phyloP scores from a whole-genome alignment of 2,888 invertebrate genomes.

The Torymus texanus region DNA sequence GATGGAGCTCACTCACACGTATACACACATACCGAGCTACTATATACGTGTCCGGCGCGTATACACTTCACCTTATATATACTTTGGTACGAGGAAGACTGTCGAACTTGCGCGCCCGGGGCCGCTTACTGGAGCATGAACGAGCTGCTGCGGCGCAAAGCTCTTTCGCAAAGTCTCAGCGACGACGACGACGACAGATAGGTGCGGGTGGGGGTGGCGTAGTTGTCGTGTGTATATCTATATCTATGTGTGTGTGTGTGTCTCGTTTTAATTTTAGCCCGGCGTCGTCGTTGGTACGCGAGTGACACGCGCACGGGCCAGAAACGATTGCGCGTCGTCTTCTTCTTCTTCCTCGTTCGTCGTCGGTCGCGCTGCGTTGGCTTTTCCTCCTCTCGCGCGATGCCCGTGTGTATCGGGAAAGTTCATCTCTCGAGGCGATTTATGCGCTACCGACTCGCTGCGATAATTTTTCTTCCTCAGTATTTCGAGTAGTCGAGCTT shows the following conservation, averaged over 20 bases:
- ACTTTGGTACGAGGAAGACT: conserved; percentile 37
- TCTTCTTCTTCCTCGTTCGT: background rate
- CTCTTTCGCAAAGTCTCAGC: conserved; percentile 48
- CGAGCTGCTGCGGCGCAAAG: conserved; percentile 26
- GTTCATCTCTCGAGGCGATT: conserved; percentile 18
- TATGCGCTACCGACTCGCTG: conserved; percentile 7
- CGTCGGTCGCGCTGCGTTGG: conserved; percentile 7
- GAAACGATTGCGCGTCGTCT: conserved; percentile 18
- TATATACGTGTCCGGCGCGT: no score
- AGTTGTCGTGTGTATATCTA: background rate
- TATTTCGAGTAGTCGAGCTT: no score
- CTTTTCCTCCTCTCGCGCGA: conserved; percentile 4
- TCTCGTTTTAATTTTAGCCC: conserved; percentile 73
- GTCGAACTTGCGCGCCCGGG: conserved; percentile 49
- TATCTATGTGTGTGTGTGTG: conserved; percentile 19
- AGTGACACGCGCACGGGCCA: background rate
- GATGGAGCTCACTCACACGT: conserved; percentile 2
- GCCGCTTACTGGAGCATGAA: conserved; percentile 53
- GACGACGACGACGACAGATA: conserved; percentile 32
- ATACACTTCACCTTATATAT: no score
- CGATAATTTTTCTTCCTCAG: no score
- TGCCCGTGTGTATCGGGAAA: background rate
- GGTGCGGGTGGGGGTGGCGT: conserved; percentile 54
- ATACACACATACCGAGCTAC: no score
- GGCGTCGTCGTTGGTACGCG: conserved; percentile 58